phyloP scores from a whole-genome alignment of 1,140 invertebrate species.

The Patella vulgata region DNA sequence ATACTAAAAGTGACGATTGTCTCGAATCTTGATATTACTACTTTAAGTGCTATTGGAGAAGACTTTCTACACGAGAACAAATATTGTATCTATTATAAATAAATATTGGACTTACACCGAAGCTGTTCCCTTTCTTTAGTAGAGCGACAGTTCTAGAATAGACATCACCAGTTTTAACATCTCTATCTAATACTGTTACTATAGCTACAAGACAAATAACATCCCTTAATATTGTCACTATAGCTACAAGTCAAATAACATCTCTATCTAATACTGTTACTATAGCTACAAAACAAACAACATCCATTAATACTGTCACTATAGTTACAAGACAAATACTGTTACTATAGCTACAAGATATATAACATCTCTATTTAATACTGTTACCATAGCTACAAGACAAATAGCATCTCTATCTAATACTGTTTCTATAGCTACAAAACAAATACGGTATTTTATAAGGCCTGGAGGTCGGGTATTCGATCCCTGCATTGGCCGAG shows the following conservation, averaged over 20 bases:
- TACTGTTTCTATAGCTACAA: neutral
- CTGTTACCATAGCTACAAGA: constrained; percentile 41
- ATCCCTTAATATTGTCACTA: no score
- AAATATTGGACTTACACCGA: constrained; percentile 63
- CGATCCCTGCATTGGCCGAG: no score
- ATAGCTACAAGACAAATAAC: constrained; percentile 43
- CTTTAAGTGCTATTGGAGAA: no score
- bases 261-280: constrained; percentile 59
- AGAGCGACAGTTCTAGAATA: constrained; percentile 47
- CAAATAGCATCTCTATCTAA: constrained; percentile 3
- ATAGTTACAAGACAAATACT: constrained; percentile 9
- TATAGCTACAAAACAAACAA: constrained; percentile 45
- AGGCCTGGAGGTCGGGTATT: no score
- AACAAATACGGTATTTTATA: neutral
- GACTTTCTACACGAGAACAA: no score
- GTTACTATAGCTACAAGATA: constrained; percentile 56
- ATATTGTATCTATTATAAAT: no score
- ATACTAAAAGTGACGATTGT: no score
- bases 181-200: constrained; percentile 56
- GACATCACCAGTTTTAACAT: constrained; percentile 50
- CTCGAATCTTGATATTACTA: no score
- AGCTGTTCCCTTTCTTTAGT: constrained; percentile 60
- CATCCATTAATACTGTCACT: no score
- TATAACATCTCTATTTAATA: constrained; percentile 39
- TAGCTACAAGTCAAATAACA: constrained; percentile 1